Evolutionary conservation across 2,113 vertebrate species (phyloP).

Genomic region (Microcebus tavaratra): DNA sequence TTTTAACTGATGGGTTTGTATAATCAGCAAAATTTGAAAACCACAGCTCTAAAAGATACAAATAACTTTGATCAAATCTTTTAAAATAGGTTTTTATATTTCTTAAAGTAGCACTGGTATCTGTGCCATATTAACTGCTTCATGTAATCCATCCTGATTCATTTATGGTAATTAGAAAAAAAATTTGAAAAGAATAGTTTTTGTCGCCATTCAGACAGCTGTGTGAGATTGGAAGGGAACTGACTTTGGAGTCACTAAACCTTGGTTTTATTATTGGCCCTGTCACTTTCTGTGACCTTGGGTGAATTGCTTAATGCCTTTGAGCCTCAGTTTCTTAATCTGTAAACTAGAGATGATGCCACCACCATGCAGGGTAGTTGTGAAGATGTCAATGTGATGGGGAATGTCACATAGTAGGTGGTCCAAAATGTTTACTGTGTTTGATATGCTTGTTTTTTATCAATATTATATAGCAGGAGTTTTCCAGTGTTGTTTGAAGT

Average conservation of each 20-base stretch:
- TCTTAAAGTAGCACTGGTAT: not conserved
- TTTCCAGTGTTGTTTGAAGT: not conserved
- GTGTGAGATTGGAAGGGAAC: not conserved
- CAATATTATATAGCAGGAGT: not conserved
- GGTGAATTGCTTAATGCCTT: not conserved
- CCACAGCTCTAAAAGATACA: not conserved
- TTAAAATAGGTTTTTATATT: not conserved
- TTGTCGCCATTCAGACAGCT: not conserved
- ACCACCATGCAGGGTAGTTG: not conserved
- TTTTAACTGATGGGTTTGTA: not conserved
- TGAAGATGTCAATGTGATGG: not conserved
- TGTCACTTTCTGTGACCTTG: not conserved
- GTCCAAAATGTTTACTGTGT: not conserved
- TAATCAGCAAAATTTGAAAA: constrained; percentile 28
- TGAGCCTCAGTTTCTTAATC: not conserved
- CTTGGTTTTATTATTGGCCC: not conserved
- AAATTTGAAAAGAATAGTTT: not conserved
- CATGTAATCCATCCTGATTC: not conserved
- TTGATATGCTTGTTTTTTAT: not conserved
- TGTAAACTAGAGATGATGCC: no score
- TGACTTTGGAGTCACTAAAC: not conserved
- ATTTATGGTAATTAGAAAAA: not conserved
- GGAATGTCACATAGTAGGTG: not conserved
- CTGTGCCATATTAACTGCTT: not conserved
- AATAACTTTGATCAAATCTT: not conserved